Evolutionary conservation across 2,888 invertebrate genomes (phyloP), one percentile per base, ranked within the genome.

Genomic region (Operophtera brumata): DNA sequence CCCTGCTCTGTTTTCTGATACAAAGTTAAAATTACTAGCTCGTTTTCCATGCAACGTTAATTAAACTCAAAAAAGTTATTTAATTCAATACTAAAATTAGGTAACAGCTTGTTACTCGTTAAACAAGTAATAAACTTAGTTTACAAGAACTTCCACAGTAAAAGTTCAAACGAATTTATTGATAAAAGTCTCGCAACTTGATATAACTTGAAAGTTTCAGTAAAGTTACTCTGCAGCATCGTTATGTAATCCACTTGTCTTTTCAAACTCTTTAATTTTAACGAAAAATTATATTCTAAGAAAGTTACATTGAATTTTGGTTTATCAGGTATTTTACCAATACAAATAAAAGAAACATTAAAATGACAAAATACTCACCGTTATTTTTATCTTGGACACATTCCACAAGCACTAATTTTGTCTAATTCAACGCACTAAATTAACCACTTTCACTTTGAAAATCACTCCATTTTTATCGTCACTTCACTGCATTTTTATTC

Each of bases 401-500:
- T 61, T 58, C 56, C 62, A 61, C 48, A 44, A 40, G n/a, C 55
- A 37, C 57, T 8, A 28, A 28, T 46, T 45, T 45, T 35, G 20
- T 50, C 55, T 14, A 44, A 41, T 48, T 30, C 10, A 50, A 43
- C 14, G 10, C 34, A 45, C 51, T 6, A 30, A 14, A 28, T 25
- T 20, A 3, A 4, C 20, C 57, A 57, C 56, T 43, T 12, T 20
- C 42, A 37, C 49, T 30, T 14, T 4, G 34, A 20, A 36, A 20
- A 28, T n/a, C 30, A 12, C 42, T 28, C 39, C 20, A n/a, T 9
- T n/a, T 25, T 35, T 36, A 67, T 39, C 60, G 65, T 59, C 69
- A 69, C 67, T 62, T 66, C 73, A 73, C 70, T 62, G 61, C 66
- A 69, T 68, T 61, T 60, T 60, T 57, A 58, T 59, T 50, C 54